Conservation (phyloP, 2,888 invertebrate species). For the Cephus rjabovi region DNA sequence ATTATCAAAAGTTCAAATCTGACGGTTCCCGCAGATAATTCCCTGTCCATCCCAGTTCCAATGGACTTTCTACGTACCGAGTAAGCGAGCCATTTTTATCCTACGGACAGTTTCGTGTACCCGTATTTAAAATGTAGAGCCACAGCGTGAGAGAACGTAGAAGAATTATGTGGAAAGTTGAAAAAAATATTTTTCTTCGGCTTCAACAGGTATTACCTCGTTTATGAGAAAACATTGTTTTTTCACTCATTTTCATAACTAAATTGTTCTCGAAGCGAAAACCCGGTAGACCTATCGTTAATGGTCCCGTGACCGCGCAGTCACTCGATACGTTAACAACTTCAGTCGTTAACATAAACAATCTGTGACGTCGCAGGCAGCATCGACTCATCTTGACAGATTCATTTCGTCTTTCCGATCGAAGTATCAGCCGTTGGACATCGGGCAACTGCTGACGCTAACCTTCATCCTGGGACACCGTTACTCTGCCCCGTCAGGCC, state of each 20-base stretch:
- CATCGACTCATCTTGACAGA: not conserved
- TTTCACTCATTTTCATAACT: not conserved
- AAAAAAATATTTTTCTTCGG: no score
- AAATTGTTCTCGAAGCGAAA: no score
- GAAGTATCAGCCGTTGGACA: not conserved
- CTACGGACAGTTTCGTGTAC: not conserved
- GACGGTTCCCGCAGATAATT: not conserved
- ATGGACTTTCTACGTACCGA: not conserved
- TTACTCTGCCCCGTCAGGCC: constrained; percentile 62
- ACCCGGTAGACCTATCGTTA: not conserved
- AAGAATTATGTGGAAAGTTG: no score
- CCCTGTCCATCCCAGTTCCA: not conserved
- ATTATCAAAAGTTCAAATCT: not conserved
- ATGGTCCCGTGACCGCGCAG: not conserved
- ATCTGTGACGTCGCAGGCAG: not conserved
- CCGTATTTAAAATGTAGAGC: not conserved
- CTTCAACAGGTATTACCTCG: not conserved
- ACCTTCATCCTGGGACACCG: constrained; percentile 65
- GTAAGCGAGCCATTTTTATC: not conserved
- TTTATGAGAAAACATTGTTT: not conserved
- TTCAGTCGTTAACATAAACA: not conserved
- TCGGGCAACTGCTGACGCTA: constrained; percentile 46
- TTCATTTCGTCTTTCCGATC: not conserved
- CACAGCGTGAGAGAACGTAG: not conserved
- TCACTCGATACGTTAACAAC: not conserved